Percentiles rank a stretch among this genome's conserved stretches.
These are phyloP conservation scores for Ceratoteleas bidentatus DNA, from an alignment of 1,140 invertebrate genomes.

Conservation along the genomic window DNA sequence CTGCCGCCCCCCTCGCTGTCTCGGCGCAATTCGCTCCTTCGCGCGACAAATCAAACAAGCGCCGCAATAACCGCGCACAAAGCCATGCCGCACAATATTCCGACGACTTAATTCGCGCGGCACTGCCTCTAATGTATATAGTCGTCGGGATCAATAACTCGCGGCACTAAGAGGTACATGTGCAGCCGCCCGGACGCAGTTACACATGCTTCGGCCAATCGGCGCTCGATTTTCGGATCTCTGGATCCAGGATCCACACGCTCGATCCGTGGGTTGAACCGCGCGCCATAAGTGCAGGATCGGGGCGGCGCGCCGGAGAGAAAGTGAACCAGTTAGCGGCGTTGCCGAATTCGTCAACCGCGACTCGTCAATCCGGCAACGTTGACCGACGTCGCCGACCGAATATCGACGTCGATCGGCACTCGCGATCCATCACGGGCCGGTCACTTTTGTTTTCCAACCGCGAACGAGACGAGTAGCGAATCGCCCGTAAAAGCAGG, in stretches of 20 bases:
- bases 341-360: conserved; percentile 75
- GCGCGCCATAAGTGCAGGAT: conserved; percentile 6
- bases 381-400: conserved; percentile 41
- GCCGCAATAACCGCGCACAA: conserved; percentile 16
- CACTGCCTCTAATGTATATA: conserved; percentile 36
- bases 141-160: conserved; percentile 56
- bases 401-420: conserved; percentile 21
- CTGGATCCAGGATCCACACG: conserved; percentile 13
- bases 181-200: conserved; percentile 24
- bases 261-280: conserved; percentile 49
- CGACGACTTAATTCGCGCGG: conserved; percentile 42
- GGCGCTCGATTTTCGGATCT: conserved; percentile 43
- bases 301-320: conserved; percentile 63
- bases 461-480: too few relatives aligned
- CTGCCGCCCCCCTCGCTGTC: too few relatives aligned
- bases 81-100: conserved; percentile 14
- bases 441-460: conserved; percentile 34
- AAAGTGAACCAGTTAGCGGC: conserved; percentile 79
- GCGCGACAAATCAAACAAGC: conserved; percentile 3
- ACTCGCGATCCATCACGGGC: conserved; percentile 13
- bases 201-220: neutral
- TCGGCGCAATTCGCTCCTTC: too few relatives aligned
- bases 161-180: conserved; percentile 44
- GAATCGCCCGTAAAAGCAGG: too few relatives aligned
- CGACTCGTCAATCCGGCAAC: conserved; percentile 51